Evolutionary conservation across 2,797 vertebrate genomes (phyloP), one percentile per base, ranked within the genome.

Genomic region (Pyrocephalus nanus): DNA sequence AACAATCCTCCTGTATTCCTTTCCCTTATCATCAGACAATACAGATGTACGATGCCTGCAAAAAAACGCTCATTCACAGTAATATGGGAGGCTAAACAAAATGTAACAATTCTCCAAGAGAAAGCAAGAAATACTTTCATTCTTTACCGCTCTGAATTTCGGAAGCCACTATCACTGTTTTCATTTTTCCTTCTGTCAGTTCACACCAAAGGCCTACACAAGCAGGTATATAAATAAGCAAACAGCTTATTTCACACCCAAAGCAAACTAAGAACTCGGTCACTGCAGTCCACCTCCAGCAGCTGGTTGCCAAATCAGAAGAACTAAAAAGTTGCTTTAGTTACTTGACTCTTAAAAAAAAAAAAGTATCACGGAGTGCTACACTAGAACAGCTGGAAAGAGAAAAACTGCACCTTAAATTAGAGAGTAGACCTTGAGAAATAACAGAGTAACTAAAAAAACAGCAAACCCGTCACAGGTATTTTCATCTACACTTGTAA

Each of bases 201-300:
- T 91, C 73, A 72, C 47, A 75, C 36, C 66, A 55, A 86, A 94
- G 61, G 70, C 47, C 47, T 58, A 48, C 34, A 15, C 12, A n/a
- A 42, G 15, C 18, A 61, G 23, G 42, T n/a, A n/a, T n/a, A n/a
- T n/a, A n/a, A n/a, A n/a, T 51, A 74, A 77, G 65, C 0, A 0
- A 86, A 70, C 18, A 32, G 58, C 38, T 82, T 53, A 51, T 66
- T 79, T 78, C 5, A 2, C 50, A 86, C 11, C 25, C n/a, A 32
- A 88, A 76, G 29, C n/a, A 60, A 92, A 57, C 12, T 2, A 67
- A 26, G 43, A 90, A 66, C 34, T 42, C 42, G 1, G 42, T 30
- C 32, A 21, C 48, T 32, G 32, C 47, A 38, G 57, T 40, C 38
- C 64, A 79, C 25, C 36, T 76, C 55, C 32, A 89, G 55, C 29